Conservation (phyloP, 2,888 invertebrate genomes). For the Limenitis camilla region DNA sequence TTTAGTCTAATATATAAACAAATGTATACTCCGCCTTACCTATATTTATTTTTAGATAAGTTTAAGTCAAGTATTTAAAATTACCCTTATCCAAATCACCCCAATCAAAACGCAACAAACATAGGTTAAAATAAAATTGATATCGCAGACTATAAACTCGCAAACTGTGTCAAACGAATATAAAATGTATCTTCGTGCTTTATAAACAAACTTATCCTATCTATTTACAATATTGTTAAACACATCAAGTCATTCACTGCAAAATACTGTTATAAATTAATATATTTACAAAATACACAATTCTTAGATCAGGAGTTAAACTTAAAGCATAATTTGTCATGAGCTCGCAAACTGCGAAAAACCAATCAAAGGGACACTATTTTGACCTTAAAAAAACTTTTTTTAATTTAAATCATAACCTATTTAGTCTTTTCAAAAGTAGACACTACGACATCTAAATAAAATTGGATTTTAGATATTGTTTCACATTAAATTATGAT, state of each 20-base stretch:
- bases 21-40: no score
- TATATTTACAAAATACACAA: slow-evolving; percentile 52
- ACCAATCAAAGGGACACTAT: not conserved
- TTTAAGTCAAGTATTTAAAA: no score
- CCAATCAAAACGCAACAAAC: slow-evolving; percentile 1
- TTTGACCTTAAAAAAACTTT: not conserved
- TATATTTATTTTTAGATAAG: no score
- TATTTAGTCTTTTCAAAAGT: no score
- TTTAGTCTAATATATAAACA: no score
- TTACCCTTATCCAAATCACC: not conserved
- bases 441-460: no score
- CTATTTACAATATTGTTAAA: slow-evolving; percentile 31
- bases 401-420: no score
- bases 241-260: slow-evolving; percentile 31
- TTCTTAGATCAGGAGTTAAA: no score
- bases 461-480: no score
- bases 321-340: slow-evolving; percentile 40
- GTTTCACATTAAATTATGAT: no score
- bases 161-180: slow-evolving; percentile 12
- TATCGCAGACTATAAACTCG: slow-evolving; percentile 11
- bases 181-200: not conserved
- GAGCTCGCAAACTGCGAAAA: slow-evolving; percentile 3
- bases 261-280: slow-evolving; percentile 63
- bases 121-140: slow-evolving; percentile 2
- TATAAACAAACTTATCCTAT: slow-evolving; percentile 11